Percentiles rank a stretch among this genome's conserved stretches.
Evolutionary conservation across 2,113 vertebrate species (phyloP).

Genomic region (Galbula dea): DNA sequence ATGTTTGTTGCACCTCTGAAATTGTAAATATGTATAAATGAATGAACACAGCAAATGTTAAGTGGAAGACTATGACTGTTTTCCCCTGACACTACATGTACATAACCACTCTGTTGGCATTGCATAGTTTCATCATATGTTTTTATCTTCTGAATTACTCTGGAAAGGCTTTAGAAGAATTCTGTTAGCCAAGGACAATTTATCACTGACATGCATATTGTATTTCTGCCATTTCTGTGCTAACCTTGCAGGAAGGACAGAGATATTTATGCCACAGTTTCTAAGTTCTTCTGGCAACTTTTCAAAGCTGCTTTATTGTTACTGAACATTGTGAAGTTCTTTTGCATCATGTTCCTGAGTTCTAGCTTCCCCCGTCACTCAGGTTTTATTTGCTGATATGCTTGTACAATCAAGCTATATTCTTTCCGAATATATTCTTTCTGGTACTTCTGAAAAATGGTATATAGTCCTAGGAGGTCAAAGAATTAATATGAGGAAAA

Average conservation of each 20-base stretch:
- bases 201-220: background rate
- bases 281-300: background rate
- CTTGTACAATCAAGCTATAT: background rate
- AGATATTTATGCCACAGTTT: background rate
- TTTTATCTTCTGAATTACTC: background rate
- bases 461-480: background rate
- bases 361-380: background rate
- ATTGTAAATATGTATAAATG: background rate
- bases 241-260: background rate
- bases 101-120: background rate
- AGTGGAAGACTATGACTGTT: background rate
- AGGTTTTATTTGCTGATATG: background rate
- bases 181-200: background rate
- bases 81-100: background rate
- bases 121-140: background rate
- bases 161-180: background rate
- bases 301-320: background rate
- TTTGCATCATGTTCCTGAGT: background rate
- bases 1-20: background rate
- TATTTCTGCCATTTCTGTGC: background rate
- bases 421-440: background rate
- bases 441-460: background rate
- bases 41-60: background rate
- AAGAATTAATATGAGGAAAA: background rate
- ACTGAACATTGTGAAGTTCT: background rate